Percentiles rank a stretch among this genome's conserved stretches.
phyloP scores from a whole-genome alignment of 2,113 vertebrate species.

The Carlito syrichta region DNA sequence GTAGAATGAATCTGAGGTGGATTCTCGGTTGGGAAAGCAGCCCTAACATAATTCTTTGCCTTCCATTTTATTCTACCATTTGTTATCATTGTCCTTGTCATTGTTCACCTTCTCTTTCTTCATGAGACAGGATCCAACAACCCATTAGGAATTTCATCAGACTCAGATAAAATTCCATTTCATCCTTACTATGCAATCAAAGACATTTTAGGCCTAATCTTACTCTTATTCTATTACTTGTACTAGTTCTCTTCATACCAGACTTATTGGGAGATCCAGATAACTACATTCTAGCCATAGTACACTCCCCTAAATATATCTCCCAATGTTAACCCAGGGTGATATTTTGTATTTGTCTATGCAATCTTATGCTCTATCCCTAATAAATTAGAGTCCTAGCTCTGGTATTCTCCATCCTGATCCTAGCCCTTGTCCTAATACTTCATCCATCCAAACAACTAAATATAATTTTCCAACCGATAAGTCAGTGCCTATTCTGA shows the following conservation, averaged over 20 bases:
- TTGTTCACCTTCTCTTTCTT: background rate
- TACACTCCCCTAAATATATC: too few species aligned
- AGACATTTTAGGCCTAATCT: background rate
- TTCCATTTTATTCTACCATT: background rate
- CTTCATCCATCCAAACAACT: background rate
- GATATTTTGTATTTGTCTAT: slow-evolving; percentile 34
- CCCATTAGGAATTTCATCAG: background rate
- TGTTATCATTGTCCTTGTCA: background rate
- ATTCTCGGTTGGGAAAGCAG: background rate
- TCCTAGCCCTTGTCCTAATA: background rate
- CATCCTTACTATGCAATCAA: too few species aligned
- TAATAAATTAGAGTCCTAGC: background rate
- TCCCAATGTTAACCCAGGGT: background rate
- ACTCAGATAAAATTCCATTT: too few species aligned
- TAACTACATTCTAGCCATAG: slow-evolving; percentile 39
- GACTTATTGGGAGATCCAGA: slow-evolving; percentile 40
- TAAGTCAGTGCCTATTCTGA: slow-evolving; percentile 36
- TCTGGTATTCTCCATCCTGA: background rate
- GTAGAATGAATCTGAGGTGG: background rate
- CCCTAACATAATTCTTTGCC: background rate
- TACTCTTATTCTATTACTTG: background rate
- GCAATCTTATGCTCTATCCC: slow-evolving; percentile 12
- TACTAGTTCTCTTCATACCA: background rate
- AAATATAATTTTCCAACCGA: too few species aligned
- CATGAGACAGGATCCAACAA: background rate